These are phyloP conservation scores for Cantharis nigra DNA, from an alignment of 2,888 invertebrate species.

Conservation along the genomic window DNA sequence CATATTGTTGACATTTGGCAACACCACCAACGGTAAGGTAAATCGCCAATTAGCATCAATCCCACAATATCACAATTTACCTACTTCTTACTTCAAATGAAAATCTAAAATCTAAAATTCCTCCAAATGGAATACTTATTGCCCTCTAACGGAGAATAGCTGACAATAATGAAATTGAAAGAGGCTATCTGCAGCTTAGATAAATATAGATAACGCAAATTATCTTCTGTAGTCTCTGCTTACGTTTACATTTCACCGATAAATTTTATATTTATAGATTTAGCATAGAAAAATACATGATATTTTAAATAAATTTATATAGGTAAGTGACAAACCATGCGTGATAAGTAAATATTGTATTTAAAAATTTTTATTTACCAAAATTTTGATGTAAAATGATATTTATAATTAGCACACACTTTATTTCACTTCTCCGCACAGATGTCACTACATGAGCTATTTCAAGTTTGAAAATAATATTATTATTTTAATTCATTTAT, in stretches of 20 bases:
- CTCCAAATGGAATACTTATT: background rate
- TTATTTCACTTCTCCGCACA: background rate
- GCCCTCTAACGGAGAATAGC: background rate
- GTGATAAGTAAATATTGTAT: background rate
- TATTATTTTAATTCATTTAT: too few species aligned
- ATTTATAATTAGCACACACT: background rate
- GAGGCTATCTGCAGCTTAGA: background rate
- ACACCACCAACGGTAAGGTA: too few species aligned
- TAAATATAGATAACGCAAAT: background rate
- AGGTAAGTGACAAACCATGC: background rate
- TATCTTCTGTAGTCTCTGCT: background rate
- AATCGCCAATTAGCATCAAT: too few species aligned
- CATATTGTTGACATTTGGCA: too few species aligned
- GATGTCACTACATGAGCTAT: background rate
- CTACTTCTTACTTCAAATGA: too few species aligned
- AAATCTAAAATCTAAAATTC: too few species aligned
- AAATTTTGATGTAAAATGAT: background rate
- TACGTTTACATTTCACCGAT: background rate
- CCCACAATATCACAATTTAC: too few species aligned
- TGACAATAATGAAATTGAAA: background rate
- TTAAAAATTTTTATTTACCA: background rate
- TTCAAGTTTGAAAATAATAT: background rate
- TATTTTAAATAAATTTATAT: background rate
- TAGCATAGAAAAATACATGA: background rate
- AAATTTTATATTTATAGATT: background rate